Percentiles rank a stretch among this genome's conserved stretches.
phyloP scores from a whole-genome alignment of 2,888 invertebrate species.

The Eupithecia tripunctaria region DNA sequence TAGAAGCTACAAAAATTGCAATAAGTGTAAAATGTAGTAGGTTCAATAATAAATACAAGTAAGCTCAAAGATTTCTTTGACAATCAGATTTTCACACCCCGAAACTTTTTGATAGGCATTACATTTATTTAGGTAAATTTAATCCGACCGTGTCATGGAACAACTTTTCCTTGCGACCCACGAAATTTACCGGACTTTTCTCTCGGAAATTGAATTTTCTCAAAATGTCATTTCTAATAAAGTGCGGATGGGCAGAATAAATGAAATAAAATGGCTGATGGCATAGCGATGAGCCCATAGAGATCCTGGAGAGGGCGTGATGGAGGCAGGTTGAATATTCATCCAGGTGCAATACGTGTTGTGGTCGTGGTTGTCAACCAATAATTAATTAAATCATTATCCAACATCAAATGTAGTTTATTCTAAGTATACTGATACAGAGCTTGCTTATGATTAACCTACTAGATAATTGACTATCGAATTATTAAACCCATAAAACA shows the following conservation, averaged over 20 bases:
- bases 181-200: conserved; percentile 11
- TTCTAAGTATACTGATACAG: too few relatives aligned
- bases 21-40: not conserved
- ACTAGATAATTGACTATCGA: too few relatives aligned
- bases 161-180: not conserved
- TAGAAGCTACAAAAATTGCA: not conserved
- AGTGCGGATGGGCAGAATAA: conserved; percentile 33
- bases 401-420: not conserved
- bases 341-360: conserved; percentile 18
- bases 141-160: not conserved
- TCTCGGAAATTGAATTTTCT: conserved; percentile 39
- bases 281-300: conserved; percentile 40
- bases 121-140: not conserved
- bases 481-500: too few relatives aligned
- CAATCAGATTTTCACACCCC: not conserved
- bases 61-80: not conserved
- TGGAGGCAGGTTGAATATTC: conserved; percentile 40
- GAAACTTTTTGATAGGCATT: conserved; percentile 1
- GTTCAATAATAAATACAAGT: too few relatives aligned
- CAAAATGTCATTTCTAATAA: conserved; percentile 43
- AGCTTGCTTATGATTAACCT: too few relatives aligned
- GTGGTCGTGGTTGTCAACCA: conserved; percentile 1
- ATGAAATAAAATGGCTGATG: conserved; percentile 36
- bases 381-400: not conserved
- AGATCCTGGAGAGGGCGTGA: conserved; percentile 1